Percentiles rank a stretch among this genome's conserved stretches.
Evolutionary conservation across 2,888 invertebrate genomes (phyloP).

Genomic region (Odontomyia ornata): DNA sequence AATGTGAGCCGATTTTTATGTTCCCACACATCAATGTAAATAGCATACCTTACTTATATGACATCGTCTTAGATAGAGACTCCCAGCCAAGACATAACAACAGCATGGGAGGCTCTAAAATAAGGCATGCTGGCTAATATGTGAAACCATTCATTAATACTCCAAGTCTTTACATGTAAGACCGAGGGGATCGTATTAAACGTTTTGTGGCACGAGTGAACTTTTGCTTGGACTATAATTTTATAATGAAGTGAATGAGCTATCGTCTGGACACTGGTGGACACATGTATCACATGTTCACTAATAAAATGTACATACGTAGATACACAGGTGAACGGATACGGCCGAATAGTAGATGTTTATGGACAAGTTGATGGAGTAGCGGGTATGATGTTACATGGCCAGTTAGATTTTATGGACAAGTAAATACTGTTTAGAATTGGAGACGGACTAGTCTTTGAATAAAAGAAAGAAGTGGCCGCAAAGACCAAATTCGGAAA

Average conservation of each 20-base stretch:
- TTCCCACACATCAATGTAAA: constrained; percentile 37
- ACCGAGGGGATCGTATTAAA: neutral
- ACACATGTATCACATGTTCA: neutral
- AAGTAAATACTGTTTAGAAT: too few species aligned
- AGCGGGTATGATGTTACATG: neutral
- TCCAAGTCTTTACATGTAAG: neutral
- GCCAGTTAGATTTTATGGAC: too few species aligned
- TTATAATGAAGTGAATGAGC: constrained; percentile 8
- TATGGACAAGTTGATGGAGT: neutral
- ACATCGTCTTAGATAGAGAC: neutral
- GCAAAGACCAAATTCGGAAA: too few species aligned
- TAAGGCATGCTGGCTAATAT: constrained; percentile 29
- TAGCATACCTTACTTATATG: neutral
- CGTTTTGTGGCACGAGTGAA: constrained; percentile 14
- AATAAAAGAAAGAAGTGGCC: too few species aligned
- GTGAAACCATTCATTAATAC: constrained; percentile 37
- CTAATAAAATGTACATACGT: neutral
- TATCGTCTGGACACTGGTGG: neutral
- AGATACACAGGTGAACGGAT: neutral
- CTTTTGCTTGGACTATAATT: neutral
- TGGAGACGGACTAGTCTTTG: too few species aligned
- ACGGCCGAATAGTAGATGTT: neutral
- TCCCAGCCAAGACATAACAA: neutral
- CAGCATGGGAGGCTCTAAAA: neutral
- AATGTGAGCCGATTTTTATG: constrained; percentile 31